Percentiles rank a stretch among this genome's conserved stretches.
These are phyloP conservation scores for Apocheima hispidaria DNA, from an alignment of 2,888 invertebrate species.

Conservation along the genomic window DNA sequence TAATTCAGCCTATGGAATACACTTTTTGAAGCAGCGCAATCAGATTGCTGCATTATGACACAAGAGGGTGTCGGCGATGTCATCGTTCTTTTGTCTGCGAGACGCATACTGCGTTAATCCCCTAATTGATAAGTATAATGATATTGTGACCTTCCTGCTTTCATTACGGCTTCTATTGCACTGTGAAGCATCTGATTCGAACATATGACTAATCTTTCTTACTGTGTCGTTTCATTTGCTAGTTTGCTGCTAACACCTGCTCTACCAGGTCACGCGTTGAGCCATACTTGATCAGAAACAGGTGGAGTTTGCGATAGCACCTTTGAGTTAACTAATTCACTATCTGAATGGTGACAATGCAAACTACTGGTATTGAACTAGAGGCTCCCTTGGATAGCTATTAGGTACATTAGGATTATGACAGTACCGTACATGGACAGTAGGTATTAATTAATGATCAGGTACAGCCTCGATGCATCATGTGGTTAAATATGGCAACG, in stretches of 20 bases:
- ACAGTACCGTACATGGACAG: no score
- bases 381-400: neutral
- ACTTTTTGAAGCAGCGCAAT: constrained; percentile 43
- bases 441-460: no score
- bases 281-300: constrained; percentile 8
- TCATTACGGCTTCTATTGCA: constrained; percentile 70
- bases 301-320: neutral
- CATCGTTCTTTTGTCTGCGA: constrained; percentile 50
- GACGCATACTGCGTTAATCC: constrained; percentile 59
- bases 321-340: neutral
- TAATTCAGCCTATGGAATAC: constrained; percentile 44
- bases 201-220: constrained; percentile 29
- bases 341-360: no score
- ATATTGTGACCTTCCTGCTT: constrained; percentile 71
- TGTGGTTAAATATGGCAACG: no score
- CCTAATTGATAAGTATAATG: constrained; percentile 58
- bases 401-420: no score
- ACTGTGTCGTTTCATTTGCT: neutral
- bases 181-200: constrained; percentile 25
- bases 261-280: neutral
- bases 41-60: constrained; percentile 67
- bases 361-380: neutral
- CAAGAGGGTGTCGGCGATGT: constrained; percentile 43
- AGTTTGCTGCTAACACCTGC: neutral
- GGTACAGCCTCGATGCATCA: no score